Percentiles rank a stretch among this genome's conserved stretches.
These are phyloP conservation scores for Macrocentrus cingulum DNA, from an alignment of 1,140 invertebrate species.

Conservation along the genomic window DNA sequence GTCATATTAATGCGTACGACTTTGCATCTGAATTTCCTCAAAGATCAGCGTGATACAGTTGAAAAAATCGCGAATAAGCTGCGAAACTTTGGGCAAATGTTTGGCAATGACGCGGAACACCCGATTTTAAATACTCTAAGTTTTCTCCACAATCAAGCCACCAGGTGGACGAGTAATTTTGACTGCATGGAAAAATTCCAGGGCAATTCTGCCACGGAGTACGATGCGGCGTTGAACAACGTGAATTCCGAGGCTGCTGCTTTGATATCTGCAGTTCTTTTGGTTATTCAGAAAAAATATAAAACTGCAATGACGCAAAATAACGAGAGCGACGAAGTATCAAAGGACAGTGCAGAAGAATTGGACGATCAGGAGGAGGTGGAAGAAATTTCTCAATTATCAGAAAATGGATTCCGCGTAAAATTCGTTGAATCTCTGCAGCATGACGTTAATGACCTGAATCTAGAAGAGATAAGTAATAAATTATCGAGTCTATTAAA, in stretches of 20 bases:
- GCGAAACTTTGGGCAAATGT: conserved; percentile 46
- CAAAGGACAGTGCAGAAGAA: conserved; percentile 43
- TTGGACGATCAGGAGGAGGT: conserved; percentile 47
- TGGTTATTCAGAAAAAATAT: conserved; percentile 70
- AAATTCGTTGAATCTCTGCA: conserved; percentile 67
- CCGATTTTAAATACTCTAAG: conserved; percentile 41
- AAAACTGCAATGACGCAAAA: conserved; percentile 61
- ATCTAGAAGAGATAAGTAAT: conserved; percentile 53
- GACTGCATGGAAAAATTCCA: conserved; percentile 26
- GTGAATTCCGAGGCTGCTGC: conserved; percentile 58
- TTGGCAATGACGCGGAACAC: conserved; percentile 49
- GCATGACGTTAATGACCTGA: conserved; percentile 62
- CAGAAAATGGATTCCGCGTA: conserved; percentile 57
- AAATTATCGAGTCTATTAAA: conserved; percentile 35
- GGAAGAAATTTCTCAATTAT: conserved; percentile 50
- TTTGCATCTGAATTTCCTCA: conserved; percentile 43
- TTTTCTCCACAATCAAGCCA: conserved; percentile 37
- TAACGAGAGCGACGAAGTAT: conserved; percentile 21
- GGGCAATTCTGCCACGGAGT: background rate
- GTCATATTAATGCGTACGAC: conserved; percentile 43
- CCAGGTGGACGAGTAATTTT: conserved; percentile 29
- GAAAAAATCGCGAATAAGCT: conserved; percentile 46
- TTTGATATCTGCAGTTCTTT: conserved; percentile 63
- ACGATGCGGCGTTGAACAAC: conserved; percentile 31
- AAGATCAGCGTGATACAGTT: too few relatives aligned